phyloP scores from a whole-genome alignment of 1,140 invertebrate genomes.

The Diorhabda sublineata region DNA sequence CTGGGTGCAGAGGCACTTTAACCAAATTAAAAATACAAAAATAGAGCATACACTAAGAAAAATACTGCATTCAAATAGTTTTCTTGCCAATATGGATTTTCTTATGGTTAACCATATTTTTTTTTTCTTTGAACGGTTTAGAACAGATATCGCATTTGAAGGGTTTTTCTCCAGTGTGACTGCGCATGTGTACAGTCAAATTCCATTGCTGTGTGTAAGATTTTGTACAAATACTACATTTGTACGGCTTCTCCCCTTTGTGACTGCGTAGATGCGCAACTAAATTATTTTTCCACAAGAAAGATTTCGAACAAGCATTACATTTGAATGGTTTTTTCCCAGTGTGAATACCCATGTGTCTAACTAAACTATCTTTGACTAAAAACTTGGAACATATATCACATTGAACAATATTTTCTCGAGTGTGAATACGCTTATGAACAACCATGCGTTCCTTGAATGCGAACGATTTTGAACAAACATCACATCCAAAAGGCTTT shows the following conservation, averaged over 20 bases:
- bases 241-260: not conserved
- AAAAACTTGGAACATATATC: conserved; percentile 56
- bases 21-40: too few relatives aligned
- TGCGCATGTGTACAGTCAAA: not conserved
- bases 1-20: too few relatives aligned
- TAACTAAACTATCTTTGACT: too few relatives aligned
- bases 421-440: conserved; percentile 56
- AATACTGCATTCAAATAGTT: too few relatives aligned
- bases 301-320: not conserved
- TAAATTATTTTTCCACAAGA: not conserved
- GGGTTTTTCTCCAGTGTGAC: not conserved
- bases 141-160: not conserved
- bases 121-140: not conserved
- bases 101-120: too few relatives aligned
- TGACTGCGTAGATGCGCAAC: not conserved
- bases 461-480: conserved; percentile 44
- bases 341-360: not conserved
- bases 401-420: conserved; percentile 70
- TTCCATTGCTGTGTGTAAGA: not conserved
- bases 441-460: not conserved
- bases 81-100: too few relatives aligned
- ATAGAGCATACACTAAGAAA: too few relatives aligned
- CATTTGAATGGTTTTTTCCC: not conserved
- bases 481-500: too few relatives aligned
- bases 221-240: not conserved